Evolutionary conservation across 2,888 invertebrate species (phyloP), one percentile per base, ranked within the genome.

Genomic region (Sesia bembeciformis): DNA sequence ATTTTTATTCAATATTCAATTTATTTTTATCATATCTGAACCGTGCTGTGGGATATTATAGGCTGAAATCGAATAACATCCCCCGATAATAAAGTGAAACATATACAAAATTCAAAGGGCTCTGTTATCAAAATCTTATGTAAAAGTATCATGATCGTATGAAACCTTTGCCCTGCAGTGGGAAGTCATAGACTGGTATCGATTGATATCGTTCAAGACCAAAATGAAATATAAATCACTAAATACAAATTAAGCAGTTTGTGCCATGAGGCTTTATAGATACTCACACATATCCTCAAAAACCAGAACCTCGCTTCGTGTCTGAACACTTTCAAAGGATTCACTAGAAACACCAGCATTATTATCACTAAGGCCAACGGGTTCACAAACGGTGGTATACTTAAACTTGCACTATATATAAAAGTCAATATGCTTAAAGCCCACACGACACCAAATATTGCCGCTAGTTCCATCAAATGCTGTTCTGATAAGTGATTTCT

Each of bases 291-390:
- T 67, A 98, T 95, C 78, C 94, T 92, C 53, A 98, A 85, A 39
- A 98, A 92, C 98, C 98, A 99, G 83, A 97, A 97, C 60, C 98
- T 88, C 0, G 98, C 98, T 76, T 97, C 96, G 72, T 98, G 96
- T 63, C 97, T 91, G 68, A 98, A 94, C 54, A 98, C 95, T 71
- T 94, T 95, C 52, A 98, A 91, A 0, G 99, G 99, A 84, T 99
- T 99, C 61, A 98, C 81, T 38, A 99, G 89, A 75, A 98, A 98
- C 8, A 93, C 89, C 55, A 94, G 62, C 92, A 98, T 94, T 40
- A 98, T 92, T 7, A 94, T 86, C 39, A 95, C 93, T 52, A 99
- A 86, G 1, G 95, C 93, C 55, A 99, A 81, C 0, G 99, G 99
- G 84, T 97, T 97, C 7, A 96, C 93, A 74, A 97, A 98, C 0